Percentiles rank a stretch among this genome's conserved stretches.
Conservation (phyloP, 2,797 vertebrate species). For the Hydrolagus colliei region DNA sequence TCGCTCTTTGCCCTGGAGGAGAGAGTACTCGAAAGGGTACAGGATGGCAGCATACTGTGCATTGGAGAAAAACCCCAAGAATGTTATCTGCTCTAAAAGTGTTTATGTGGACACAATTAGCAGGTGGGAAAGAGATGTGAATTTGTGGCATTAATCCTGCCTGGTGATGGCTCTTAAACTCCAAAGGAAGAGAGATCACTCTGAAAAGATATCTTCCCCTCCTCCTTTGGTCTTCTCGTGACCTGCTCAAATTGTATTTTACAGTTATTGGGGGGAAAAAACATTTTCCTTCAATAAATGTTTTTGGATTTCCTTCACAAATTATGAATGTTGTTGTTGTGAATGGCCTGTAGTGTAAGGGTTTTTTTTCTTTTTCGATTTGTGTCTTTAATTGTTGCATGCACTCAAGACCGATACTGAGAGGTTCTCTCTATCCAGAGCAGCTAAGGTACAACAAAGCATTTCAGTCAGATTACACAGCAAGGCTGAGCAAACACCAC, state of each 20-base stretch:
- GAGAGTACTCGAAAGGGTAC: conserved; percentile 75
- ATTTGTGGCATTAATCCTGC: neutral
- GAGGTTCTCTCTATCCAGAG: too few relatives aligned
- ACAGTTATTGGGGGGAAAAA: neutral
- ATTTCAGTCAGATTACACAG: neutral
- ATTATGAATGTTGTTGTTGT: neutral
- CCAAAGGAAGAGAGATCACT: neutral
- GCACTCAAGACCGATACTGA: too few relatives aligned
- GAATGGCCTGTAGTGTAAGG: neutral
- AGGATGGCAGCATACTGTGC: conserved; percentile 69
- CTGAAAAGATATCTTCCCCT: neutral
- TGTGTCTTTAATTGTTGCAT: neutral
- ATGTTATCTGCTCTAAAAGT: conserved; percentile 9
- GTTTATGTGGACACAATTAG: conserved; percentile 15
- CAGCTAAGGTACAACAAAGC: too few relatives aligned
- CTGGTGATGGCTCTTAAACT: neutral
- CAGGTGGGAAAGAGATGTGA: neutral
- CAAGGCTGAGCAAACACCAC: neutral
- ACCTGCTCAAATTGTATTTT: neutral
- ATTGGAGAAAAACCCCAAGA: conserved; percentile 48
- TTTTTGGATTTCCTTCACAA: neutral
- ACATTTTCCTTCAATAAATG: neutral
- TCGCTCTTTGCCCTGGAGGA: conserved; percentile 75
- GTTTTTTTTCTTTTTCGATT: neutral
- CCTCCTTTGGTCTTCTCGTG: neutral